These are phyloP conservation scores for Lepas anatifera DNA, from an alignment of 2,888 invertebrate species.

Conservation along the genomic window DNA sequence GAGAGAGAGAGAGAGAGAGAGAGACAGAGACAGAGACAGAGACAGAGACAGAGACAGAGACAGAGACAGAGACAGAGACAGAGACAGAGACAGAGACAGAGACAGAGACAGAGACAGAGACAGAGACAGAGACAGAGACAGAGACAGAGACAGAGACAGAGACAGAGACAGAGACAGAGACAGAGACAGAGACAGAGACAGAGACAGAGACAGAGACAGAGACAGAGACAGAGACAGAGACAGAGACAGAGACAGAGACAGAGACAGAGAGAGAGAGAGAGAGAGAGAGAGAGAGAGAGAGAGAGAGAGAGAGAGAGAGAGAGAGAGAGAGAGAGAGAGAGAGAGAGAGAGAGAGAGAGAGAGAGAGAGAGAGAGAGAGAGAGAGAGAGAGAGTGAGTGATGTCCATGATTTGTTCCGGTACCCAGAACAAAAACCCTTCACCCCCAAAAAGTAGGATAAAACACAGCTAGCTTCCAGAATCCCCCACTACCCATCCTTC, in stretches of 20 bases:
- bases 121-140: not conserved
- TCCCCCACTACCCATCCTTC: too few relatives aligned
- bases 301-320: not conserved
- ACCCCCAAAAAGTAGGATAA: too few relatives aligned
- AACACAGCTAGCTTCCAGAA: too few relatives aligned
- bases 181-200: not conserved
- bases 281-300: not conserved
- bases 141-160: slow-evolving; percentile 13
- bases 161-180: not conserved
- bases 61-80: not conserved
- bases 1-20: not conserved
- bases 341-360: not conserved
- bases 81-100: not conserved
- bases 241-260: slow-evolving; percentile 11
- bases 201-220: slow-evolving; percentile 3
- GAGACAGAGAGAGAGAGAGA: slow-evolving; percentile 2
- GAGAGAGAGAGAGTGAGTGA: not conserved
- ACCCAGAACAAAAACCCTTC: too few relatives aligned
- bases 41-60: not conserved
- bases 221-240: slow-evolving; percentile 10
- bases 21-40: not conserved
- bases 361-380: not conserved
- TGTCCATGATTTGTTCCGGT: too few relatives aligned
- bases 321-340: slow-evolving; percentile 5
- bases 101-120: slow-evolving; percentile 1